Evolutionary conservation across 2,797 vertebrate species (phyloP).

Genomic region (Odontamblyopus lacepedii): DNA sequence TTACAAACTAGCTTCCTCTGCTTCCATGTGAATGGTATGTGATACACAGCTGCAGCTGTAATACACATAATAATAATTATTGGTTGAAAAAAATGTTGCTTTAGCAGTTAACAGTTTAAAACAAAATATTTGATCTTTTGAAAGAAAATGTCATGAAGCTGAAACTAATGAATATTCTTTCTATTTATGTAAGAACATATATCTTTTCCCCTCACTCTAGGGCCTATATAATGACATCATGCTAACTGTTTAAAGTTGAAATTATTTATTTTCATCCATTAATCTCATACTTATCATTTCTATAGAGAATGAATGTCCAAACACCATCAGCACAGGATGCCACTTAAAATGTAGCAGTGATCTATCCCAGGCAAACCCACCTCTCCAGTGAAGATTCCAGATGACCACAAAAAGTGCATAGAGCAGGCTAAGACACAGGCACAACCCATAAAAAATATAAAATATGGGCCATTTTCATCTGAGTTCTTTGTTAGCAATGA

Average conservation of each 20-base stretch:
- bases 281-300: slow-evolving; percentile 12
- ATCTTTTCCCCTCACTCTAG: background rate
- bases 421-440: slow-evolving; percentile 25
- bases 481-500: background rate
- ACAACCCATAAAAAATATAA: slow-evolving; percentile 15
- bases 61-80: background rate
- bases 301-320: slow-evolving; percentile 33
- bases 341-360: slow-evolving; percentile 37
- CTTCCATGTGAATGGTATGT: slow-evolving; percentile 32
- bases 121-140: no score
- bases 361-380: slow-evolving; percentile 33
- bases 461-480: background rate
- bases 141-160: no score
- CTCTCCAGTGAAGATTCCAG: slow-evolving; percentile 34
- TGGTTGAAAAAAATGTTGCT: no score
- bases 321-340: slow-evolving; percentile 48
- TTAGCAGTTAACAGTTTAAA: no score
- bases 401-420: slow-evolving; percentile 24
- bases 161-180: no score
- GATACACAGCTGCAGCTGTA: slow-evolving; percentile 35
- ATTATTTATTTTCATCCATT: background rate
- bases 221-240: background rate
- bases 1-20: slow-evolving; percentile 37
- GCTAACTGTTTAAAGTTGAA: background rate
- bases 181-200: no score